Evolutionary conservation across 2,888 invertebrate genomes (phyloP), one percentile per base, ranked within the genome.

Genomic region (Danaus chrysippus): DNA sequence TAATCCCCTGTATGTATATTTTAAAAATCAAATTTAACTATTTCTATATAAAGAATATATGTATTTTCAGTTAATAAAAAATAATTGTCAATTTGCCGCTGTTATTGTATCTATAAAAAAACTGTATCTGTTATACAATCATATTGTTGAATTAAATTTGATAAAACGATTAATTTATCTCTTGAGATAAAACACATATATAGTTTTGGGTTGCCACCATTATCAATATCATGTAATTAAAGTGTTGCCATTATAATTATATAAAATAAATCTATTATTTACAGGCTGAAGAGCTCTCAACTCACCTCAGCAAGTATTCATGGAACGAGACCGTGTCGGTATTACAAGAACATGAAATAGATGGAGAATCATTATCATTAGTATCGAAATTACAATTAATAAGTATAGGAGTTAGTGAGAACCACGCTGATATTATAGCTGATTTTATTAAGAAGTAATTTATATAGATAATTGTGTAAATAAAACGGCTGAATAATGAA

Each of bases 291-390:
- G 72, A 87, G 49, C 65, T 90, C 55, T 70, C 79, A 10, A 61
- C 70, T 0, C 79, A 86, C 60, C 75, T 90, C 1, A 65, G 75
- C 0, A 78, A 82, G 63, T 76, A 71, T 69, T 72, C 77, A 1
- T 90, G 90, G 90, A 71, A 70, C 0, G 84, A 87, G 34, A 84
- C 88, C 0, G 81, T 84, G 0, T 70, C 81, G 1, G 74, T 82
- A 0, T 72, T 90, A 10, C 76, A 76, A 60, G 89, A 88, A n/a
- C 86, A 90, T 60, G 90, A 90, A 66, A 84, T 90, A 0, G 90
- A 90, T 10, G 90, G 90, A 0, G 88, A 89, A 58, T 86, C 88
- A 0, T 59, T 90, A 1, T 81, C 83, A 42, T 70, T 90, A 0
- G 90, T 86, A 0, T 81, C 86, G 0, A 87, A 82, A 55, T 72